Conservation (phyloP, 1,140 invertebrate species). For the Steinernema khuongi region DNA sequence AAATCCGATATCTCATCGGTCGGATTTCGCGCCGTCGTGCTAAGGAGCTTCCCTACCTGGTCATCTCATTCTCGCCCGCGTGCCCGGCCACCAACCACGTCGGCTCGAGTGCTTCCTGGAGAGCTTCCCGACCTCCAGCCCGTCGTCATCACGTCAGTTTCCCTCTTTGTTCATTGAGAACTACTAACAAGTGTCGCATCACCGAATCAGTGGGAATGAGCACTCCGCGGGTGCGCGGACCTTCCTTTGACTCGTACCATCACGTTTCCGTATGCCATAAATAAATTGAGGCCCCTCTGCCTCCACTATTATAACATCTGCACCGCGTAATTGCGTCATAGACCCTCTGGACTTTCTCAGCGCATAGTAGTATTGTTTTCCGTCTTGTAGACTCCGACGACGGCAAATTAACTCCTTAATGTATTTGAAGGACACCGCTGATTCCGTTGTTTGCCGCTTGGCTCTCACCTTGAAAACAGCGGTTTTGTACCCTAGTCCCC, state of each 20-base stretch:
- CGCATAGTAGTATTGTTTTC: not conserved
- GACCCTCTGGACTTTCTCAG: not conserved
- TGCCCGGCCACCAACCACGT: not conserved
- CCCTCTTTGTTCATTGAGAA: too few species aligned
- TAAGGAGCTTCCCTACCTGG: conserved; percentile 15
- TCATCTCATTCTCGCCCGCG: not conserved
- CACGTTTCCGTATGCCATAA: not conserved
- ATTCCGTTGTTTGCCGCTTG: too few species aligned
- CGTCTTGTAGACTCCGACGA: too few species aligned
- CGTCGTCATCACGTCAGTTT: too few species aligned
- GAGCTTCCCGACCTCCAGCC: too few species aligned
- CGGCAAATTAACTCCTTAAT: too few species aligned
- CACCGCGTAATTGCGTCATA: not conserved
- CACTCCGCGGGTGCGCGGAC: too few species aligned
- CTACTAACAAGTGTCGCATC: too few species aligned
- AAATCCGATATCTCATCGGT: conserved; percentile 10
- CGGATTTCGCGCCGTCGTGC: conserved; percentile 3
- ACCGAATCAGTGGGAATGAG: too few species aligned
- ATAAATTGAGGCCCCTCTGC: not conserved
- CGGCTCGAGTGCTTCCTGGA: not conserved
- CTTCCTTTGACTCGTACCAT: not conserved
- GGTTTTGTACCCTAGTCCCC: too few species aligned
- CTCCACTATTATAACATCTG: not conserved
- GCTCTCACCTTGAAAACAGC: not conserved
- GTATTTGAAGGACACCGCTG: too few species aligned